Conservation (phyloP, 2,888 invertebrate species). For the Slavum lentiscoides region DNA sequence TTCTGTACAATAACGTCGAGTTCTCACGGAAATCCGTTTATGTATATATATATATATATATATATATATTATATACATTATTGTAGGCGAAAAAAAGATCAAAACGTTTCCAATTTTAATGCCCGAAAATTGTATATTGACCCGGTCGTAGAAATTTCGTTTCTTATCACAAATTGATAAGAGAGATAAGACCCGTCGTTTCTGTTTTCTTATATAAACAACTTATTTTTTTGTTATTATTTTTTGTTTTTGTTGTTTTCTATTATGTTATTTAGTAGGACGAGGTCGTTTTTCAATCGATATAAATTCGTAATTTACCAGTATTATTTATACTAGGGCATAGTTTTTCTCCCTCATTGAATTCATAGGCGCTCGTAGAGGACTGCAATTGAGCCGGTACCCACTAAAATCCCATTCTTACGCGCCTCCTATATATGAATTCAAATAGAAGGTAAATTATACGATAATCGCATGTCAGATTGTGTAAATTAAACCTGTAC, state of each 20-base stretch:
- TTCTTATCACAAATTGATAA: not conserved
- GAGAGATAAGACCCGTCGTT: not conserved
- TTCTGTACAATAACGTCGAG: no score
- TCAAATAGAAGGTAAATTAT: conserved; percentile 1
- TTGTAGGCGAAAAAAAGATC: no score
- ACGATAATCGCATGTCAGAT: not conserved
- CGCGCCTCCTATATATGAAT: not conserved
- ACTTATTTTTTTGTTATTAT: not conserved
- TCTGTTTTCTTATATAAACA: not conserved
- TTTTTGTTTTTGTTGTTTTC: not conserved
- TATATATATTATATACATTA: no score
- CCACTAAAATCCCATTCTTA: not conserved
- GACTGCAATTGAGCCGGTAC: not conserved
- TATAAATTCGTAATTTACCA: not conserved
- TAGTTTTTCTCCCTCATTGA: not conserved
- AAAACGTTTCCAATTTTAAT: no score
- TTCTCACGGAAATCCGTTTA: no score
- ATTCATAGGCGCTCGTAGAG: no score
- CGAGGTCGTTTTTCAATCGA: not conserved
- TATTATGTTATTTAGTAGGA: not conserved
- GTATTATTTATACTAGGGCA: not conserved
- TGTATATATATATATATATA: no score
- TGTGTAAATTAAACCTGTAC: not conserved
- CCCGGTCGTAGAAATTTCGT: no score
- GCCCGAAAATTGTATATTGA: no score